Conservation (phyloP, 2,888 invertebrate genomes). For the Synergus laeviventris region DNA sequence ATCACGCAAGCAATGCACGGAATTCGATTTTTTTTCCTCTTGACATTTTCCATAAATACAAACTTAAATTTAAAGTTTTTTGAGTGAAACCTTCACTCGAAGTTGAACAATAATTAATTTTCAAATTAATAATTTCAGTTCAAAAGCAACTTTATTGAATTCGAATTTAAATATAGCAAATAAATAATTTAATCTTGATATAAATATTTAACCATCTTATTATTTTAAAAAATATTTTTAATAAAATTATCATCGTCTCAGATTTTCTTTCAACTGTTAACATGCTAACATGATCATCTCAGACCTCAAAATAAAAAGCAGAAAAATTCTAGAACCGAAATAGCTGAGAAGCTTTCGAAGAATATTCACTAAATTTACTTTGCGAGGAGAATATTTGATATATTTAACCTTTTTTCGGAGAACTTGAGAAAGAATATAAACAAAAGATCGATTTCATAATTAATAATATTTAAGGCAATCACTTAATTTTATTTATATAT, state of each 20-base stretch:
- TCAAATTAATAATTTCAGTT: neutral
- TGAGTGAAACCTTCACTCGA: no score
- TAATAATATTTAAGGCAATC: neutral
- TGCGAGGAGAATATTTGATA: neutral
- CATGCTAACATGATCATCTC: neutral
- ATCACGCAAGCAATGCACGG: conserved; percentile 27
- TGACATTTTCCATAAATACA: neutral
- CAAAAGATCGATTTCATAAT: no score
- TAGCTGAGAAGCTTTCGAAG: neutral
- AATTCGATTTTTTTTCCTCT: conserved; percentile 8
- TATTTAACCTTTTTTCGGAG: neutral
- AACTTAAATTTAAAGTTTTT: neutral
- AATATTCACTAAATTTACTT: neutral
- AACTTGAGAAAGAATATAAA: no score
- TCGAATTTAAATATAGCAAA: no score
- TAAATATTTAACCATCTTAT: neutral
- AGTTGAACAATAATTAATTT: neutral
- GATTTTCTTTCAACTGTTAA: neutral
- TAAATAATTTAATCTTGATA: neutral
- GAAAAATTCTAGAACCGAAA: conserved; percentile 11
- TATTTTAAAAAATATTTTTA: neutral
- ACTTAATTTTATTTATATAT: neutral
- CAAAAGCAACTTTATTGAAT: no score
- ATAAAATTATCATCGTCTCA: neutral
- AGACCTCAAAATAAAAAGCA: conserved; percentile 14